A percentile compares a stretch with the other conserved stretches of the same genome.
Evolutionary conservation across 2,888 invertebrate species (phyloP).

Genomic region (Latheticus oryzae): DNA sequence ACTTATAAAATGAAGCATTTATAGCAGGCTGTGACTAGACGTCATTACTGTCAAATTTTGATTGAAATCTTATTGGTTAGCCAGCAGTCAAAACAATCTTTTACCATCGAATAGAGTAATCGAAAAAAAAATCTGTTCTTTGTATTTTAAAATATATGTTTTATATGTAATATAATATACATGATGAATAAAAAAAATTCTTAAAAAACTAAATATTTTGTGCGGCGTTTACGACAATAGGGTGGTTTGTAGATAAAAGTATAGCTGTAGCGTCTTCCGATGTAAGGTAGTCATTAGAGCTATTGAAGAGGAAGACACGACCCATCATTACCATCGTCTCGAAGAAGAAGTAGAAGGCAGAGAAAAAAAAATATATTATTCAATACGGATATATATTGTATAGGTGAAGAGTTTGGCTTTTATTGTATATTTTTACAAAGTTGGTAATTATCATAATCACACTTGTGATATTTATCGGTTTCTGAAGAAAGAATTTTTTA

Average conservation of each 20-base stretch:
- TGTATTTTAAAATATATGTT: no score
- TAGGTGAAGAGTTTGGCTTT: conserved; percentile 33
- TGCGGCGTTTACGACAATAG: conserved; percentile 41
- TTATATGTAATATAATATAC: no score
- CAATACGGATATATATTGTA: conserved; percentile 39
- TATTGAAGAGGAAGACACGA: conserved; percentile 53
- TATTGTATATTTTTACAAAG: conserved; percentile 48
- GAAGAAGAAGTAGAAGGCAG: no score
- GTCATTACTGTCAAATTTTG: no score
- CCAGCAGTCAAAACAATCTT: conserved; percentile 21
- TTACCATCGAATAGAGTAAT: no score
- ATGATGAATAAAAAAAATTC: conserved; percentile 42
- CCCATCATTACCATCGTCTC: conserved; percentile 53
- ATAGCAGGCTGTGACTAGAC: no score
- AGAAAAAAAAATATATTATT: no score
- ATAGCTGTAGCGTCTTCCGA: conserved; percentile 38
- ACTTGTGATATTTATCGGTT: conserved; percentile 48
- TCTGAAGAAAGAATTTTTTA: no score
- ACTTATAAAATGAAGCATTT: no score
- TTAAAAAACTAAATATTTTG: conserved; percentile 47
- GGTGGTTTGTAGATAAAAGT: conserved; percentile 43
- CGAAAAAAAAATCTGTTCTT: no score
- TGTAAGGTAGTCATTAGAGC: conserved; percentile 55
- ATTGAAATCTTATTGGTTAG: background rate
- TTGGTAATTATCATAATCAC: conserved; percentile 51